Base-by-base conservation (phyloP, 2,113 vertebrate species). In the Suncus etruscus region DNA sequence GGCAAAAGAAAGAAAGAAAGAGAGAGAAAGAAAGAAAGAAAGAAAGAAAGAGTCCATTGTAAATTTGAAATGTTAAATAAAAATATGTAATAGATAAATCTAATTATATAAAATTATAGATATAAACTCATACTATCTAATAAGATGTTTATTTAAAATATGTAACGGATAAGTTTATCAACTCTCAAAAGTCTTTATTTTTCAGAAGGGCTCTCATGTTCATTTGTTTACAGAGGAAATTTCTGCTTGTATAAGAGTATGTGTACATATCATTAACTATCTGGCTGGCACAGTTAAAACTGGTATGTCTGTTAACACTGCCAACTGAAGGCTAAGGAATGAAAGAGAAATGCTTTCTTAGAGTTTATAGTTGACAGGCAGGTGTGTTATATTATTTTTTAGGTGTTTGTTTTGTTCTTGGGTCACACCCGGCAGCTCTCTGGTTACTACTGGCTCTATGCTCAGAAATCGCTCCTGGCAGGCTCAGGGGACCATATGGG, bases 241-340 rank as follows among this genome's bases (percentile, higher is more conserved):
- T 47, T 87, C 15, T 75, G 24, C 73, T 78, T 70, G 39, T 83
- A 0, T 78, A 65, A 47, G 58, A 85, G 22, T 79, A 1, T 80
- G 72, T 86, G 87, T 83, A 83, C 73, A 91, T 63, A 89, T 94
- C 73, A 22, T 45, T 76, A 92, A 48, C 47, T 86, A 0, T 87
- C 83, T 89, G 82, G 61, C 73, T 83, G 68, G 78, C 73, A 80
- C 25, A 16, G 32, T 15, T 50, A 63, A 75, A 87, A 61, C 68
- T 78, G 39, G 63, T 73, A 1, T 90, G 63, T 84, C 45, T 75
- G 47, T 75, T 58, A 39, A 89, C 29, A 7, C 85, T 58, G 11
- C 82, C 93, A 83, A 61, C 47, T 86, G 69, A 69, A 76, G 86
- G 63, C 65, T 24, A 1, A 76, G 73, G 32, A 87, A 25, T 29